Evolutionary conservation across 1,140 invertebrate genomes (phyloP), one percentile per base, ranked within the genome.

Genomic region (Drosophila persimilis): DNA sequence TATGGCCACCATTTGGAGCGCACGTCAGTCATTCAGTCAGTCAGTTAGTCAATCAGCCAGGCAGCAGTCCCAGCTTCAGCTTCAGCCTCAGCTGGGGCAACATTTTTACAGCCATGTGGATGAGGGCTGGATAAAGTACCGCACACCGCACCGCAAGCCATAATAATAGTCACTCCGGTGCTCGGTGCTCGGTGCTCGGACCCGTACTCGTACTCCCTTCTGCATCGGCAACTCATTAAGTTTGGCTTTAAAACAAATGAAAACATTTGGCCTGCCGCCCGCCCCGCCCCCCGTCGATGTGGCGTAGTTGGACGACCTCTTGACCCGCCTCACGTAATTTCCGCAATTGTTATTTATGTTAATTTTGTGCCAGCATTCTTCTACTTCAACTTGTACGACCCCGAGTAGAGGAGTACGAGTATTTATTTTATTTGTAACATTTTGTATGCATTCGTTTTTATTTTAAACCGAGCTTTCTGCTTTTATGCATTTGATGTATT

Each of bases 401-500:
- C 17, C 31, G 31, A 31, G 43, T 8, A 44, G 24, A 24, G 31
- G 45, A 56, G 47, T 51, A 35, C 29, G 31, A 31, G 43, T 11
- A 44, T 53, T 50, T 62, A 47, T 51, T 73, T 73, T 73, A 55
- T 72, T 54, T 59, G 47, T 65, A 67, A 67, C 58, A 67, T 69
- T 75, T 63, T 56, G 46, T 46, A 55, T 69, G 47, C 61, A 48
- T 59, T 63, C 62, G 43, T 35, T 53, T 59, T 43, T 50, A 31
- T 53, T 29, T 55, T 58, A 9, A 31, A 31, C 8, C 0, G 8
- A 31, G 7, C 8, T 20, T 20, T 31, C 7, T 31, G 7, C 2
- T 31, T 31, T 31, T 31, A 2, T 7, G 8, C 31, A 50, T 43
- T 65, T 85, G 41, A 77, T 90, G 77, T 92, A 91, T 83, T 96